Evolutionary conservation across 2,888 invertebrate genomes (phyloP).

Genomic region (Diadegma fenestrale): DNA sequence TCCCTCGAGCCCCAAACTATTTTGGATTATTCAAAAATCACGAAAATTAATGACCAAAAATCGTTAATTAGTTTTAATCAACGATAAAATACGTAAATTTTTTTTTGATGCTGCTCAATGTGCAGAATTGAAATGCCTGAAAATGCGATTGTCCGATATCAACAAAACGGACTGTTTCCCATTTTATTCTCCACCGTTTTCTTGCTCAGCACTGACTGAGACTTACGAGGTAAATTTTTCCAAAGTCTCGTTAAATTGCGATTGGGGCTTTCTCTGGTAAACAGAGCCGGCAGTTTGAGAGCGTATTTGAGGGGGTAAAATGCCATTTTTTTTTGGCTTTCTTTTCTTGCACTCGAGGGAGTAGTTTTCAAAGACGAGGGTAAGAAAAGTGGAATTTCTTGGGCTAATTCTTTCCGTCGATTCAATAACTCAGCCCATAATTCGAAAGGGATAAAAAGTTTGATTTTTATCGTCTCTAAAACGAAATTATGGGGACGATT

Average conservation of each 20-base stretch:
- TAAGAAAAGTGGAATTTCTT: slow-evolving; percentile 22
- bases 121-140: neutral
- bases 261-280: slow-evolving; percentile 66
- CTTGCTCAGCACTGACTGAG: slow-evolving; percentile 14
- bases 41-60: no score
- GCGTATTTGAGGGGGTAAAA: slow-evolving; percentile 3
- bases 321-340: slow-evolving; percentile 1
- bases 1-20: no score
- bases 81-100: neutral
- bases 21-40: no score
- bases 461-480: slow-evolving; percentile 12
- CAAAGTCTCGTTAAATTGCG: slow-evolving; percentile 71
- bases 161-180: neutral
- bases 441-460: slow-evolving; percentile 9
- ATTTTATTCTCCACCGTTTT: slow-evolving; percentile 6
- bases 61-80: no score
- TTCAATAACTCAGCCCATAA: slow-evolving; percentile 14
- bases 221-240: slow-evolving; percentile 69
- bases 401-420: slow-evolving; percentile 5
- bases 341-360: neutral
- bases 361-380: neutral
- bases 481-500: neutral
- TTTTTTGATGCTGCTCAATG: neutral
- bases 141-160: neutral
- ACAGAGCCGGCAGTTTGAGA: slow-evolving; percentile 52